Evolutionary conservation across 2,113 vertebrate species (phyloP).

Genomic region (Struthio camelus): DNA sequence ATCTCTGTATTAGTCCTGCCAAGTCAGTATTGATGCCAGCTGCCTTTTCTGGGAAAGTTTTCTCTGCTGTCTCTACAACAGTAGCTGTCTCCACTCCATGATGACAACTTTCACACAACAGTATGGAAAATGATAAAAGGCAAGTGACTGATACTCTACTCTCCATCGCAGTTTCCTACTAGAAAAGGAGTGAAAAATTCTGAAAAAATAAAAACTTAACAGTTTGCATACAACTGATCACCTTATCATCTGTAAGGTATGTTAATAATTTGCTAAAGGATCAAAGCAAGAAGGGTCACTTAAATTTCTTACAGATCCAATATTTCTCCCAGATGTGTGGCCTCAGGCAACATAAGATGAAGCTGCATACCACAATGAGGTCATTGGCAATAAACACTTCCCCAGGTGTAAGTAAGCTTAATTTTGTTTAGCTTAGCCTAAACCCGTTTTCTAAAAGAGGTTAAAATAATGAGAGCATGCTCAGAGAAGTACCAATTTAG

Average conservation of each 20-base stretch:
- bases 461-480: neutral
- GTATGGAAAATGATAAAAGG: conserved; percentile 40
- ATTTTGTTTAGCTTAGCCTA: neutral
- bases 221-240: neutral
- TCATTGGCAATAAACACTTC: neutral
- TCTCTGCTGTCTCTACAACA: conserved; percentile 69
- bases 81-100: conserved; percentile 61
- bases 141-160: conserved; percentile 11
- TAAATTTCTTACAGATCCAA: neutral
- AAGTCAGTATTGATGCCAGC: conserved; percentile 72
- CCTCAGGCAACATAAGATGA: neutral
- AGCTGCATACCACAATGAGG: neutral
- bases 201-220: neutral
- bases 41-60: conserved; percentile 69
- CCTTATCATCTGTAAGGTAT: rapidly evolving
- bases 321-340: neutral
- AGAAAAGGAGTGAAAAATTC: neutral
- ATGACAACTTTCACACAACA: conserved; percentile 58
- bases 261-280: neutral
- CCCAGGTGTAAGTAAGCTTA: neutral
- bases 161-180: conserved; percentile 68
- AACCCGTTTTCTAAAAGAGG: neutral
- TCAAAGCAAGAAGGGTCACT: neutral
- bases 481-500: neutral
- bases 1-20: conserved; percentile 79